Conservation (phyloP, 2,797 vertebrate species). For the Momotus momota region DNA sequence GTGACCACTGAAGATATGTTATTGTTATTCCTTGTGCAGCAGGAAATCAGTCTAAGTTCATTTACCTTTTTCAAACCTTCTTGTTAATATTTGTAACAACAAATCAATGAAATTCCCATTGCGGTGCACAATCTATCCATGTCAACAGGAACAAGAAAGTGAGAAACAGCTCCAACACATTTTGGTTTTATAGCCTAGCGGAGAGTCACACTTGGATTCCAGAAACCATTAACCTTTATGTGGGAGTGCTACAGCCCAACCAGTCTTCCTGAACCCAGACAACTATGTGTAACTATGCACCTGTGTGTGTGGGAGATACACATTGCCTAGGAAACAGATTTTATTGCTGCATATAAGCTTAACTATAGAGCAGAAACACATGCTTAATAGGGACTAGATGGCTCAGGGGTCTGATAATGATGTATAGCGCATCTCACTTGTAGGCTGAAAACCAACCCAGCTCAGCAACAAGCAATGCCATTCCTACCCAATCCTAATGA, state of each 20-base stretch:
- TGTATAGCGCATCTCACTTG: neutral
- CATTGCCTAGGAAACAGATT: neutral
- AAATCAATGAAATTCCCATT: neutral
- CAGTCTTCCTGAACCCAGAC: neutral
- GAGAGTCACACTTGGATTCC: neutral
- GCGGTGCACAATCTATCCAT: neutral
- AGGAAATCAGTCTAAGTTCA: neutral
- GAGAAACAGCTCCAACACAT: neutral
- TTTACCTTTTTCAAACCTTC: neutral
- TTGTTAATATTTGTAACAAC: neutral
- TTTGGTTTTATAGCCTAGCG: neutral
- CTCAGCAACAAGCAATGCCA: neutral
- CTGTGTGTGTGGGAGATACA: neutral
- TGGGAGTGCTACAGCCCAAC: neutral
- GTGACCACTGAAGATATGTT: neutral
- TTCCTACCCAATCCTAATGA: neutral
- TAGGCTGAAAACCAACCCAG: neutral
- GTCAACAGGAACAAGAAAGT: neutral
- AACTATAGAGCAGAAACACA: neutral
- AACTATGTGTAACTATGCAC: neutral
- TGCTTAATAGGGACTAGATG: neutral
- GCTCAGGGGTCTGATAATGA: neutral
- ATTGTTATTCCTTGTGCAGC: neutral
- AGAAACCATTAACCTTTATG: neutral
- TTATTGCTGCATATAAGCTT: neutral